Base-by-base conservation (phyloP, 2,797 vertebrate species). In the Brachyalestes nurse region DNA sequence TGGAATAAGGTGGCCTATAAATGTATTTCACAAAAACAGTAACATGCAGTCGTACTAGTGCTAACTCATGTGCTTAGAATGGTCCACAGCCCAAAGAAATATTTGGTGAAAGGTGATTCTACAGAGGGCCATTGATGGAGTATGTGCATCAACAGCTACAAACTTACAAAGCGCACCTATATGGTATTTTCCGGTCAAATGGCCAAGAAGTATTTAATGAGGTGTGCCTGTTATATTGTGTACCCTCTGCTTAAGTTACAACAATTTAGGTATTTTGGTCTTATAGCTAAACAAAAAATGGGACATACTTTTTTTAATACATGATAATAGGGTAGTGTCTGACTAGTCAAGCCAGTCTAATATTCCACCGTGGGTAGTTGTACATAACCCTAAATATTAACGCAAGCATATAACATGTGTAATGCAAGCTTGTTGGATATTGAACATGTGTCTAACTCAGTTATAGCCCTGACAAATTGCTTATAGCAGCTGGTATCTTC, bases 401-500 rank as follows among this genome's bases (percentile, higher is more conserved):
- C 17, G 7, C 62, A n/a, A 40, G 62, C 62, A 40, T 10, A 40
- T 65, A 4, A 34, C 14, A 5, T 6, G 34, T 51, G 45, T 14
- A 70, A 34, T 42, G 23, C 49, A 17, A 28, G 47, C 23, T 28
- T 71, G 5, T 53, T 55, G 7, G 25, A 72, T 9, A 34, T 72
- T 8, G 57, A 55, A 73, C 28, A 72, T 72, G 53, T 25, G 34
- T 72, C 69, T 72, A 72, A 72, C 23, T 38, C 25, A 28, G 17
- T 40, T 17, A 70, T 17, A 23, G 1, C 14, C 16, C 28, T 57
- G 6, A 72, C 70, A 72, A n/a, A 73, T 19, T 42, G 53, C 71
- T 58, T 19, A n/a, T 42, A 64, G 45, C 66, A 6, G 47, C 65
- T 79, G 51, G 69, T 75, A 83, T 83, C 45, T 69, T 34, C 47